Evolutionary conservation across 2,888 invertebrate genomes (phyloP), one percentile per base, ranked within the genome.

Genomic region (Hermodice carunculata): DNA sequence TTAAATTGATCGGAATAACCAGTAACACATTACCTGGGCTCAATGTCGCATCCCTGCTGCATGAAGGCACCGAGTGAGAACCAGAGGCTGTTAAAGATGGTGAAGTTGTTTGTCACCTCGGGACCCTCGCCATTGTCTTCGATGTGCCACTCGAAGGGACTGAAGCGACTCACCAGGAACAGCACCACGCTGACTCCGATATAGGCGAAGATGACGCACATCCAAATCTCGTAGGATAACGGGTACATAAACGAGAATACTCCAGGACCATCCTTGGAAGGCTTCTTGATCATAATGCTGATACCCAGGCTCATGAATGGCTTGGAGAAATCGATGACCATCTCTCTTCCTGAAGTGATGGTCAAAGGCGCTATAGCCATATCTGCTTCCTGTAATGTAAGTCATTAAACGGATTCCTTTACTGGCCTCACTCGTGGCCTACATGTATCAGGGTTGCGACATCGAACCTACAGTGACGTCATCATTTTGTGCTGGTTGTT

Each of bases 201-300:
- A 87, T 96, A 98, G 71, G 97, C 96, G 87, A 98, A 89, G 54
- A 90, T 88, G 66, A 90, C 89, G 85, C 91, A 91, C 86, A 96
- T 94, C 98, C 98, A 98, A 85, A 98, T 98, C 89, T 97, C 96
- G 83, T 94, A 93, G 72, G 96, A 96, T 72, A 99, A 89, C 34
- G 99, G 99, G 87, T 95, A 94, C 86, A 99, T 91, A 88, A 99
- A 99, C 82, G 98, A 97, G 88, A 99, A 98, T 34, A 98, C 96
- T 40, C 96, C 95, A 17, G 85, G 93, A 81, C 93, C 92, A 86
- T 94, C 93, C 86, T 95, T 94, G 75, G 93, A 90, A 19, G 94
- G 94, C 84, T 94, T 95, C 66, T 94, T 94, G 81, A 95, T 94
- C 93, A 95, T 95, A 76, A 98, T 94, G 77, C 96, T 96, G 82